A percentile compares a stretch with the other conserved stretches of the same genome.
These are phyloP conservation scores for Coracias cyanogaster DNA, from an alignment of 2,797 vertebrate species.

Conservation along the genomic window DNA sequence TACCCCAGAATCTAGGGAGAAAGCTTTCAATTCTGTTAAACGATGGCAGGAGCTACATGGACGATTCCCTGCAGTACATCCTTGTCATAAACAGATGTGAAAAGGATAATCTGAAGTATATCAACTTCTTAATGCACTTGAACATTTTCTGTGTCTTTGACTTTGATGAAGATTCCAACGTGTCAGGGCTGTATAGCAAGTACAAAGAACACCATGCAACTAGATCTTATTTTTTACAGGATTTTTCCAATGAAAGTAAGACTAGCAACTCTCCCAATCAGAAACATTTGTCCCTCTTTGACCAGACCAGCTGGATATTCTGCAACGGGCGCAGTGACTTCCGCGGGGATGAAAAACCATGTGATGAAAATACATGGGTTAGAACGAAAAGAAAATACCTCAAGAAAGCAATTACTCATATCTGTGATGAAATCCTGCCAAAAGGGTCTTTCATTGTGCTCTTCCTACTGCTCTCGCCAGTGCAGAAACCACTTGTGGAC, in stretches of 20 bases:
- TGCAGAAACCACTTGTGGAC: conserved; percentile 83
- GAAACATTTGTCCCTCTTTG: conserved; percentile 79
- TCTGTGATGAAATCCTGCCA: conserved; percentile 85
- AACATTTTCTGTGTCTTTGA: conserved; percentile 88
- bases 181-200: conserved; percentile 80
- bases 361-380: conserved; percentile 86
- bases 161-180: conserved; percentile 85
- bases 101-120: conserved; percentile 72
- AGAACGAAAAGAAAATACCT: conserved; percentile 82
- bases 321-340: conserved; percentile 85
- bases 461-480: conserved; percentile 82
- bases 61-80: conserved; percentile 83
- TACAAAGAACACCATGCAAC: conserved; percentile 80
- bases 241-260: conserved; percentile 76
- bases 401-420: conserved; percentile 81
- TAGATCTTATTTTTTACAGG: conserved; percentile 82
- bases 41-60: conserved; percentile 83
- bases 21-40: conserved; percentile 81
- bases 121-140: conserved; percentile 82
- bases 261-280: conserved; percentile 67
- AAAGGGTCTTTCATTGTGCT: conserved; percentile 82
- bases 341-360: conserved; percentile 78
- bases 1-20: conserved; percentile 78
- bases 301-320: conserved; percentile 89
- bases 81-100: conserved; percentile 84